Evolutionary conservation across 2,113 vertebrate genomes (phyloP), one percentile per base, ranked within the genome.

Genomic region (Brachypteracias leptosomus): DNA sequence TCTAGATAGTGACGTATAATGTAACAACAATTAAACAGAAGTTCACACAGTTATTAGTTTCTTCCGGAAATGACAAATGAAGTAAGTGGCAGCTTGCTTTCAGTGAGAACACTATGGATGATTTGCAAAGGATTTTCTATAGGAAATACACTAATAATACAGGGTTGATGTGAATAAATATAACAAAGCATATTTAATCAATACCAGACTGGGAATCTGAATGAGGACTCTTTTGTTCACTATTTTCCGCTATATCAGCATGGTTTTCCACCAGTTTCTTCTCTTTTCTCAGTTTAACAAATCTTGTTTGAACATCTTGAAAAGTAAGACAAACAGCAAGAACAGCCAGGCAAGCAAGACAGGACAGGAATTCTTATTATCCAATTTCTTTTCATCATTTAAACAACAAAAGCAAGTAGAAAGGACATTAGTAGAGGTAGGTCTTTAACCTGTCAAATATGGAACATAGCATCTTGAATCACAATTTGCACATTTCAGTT

Each of bases 221-320:
- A 86, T 13, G 76, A 7, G 84, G 72, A 66, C 76, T 93, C 94
- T 78, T 95, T 91, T 94, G 95, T 91, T 97, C 94, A 88, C 89
- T 89, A 14, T 85, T 84, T 96, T 73, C 96, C 78, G 72, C 52
- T 75, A 76, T 74, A 85, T 93, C 88, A 12, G 49, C 83, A 83
- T 92, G 94, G 74, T 16, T 63, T 85, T 91, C 91, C 76, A 70
- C 35, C 42, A 71, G 25, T 66, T 95, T 96, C 95, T 97, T 96
- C 85, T 96, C 71, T 85, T 97, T 98, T 82, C 91, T 97, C 91
- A 82, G 26, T 97, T 98, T 98, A 86, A 98, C 84, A 97, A 98
- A 99, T 87, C 96, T 98, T 92, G 90, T 97, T 80, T 94, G 89
- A 92, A 72, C n/a, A 90, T 89, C 97, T 96, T 97, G 75, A 95